Evolutionary conservation across 2,797 vertebrate genomes (phyloP), one percentile per base, ranked within the genome.

Genomic region (Hippocampus kuda): DNA sequence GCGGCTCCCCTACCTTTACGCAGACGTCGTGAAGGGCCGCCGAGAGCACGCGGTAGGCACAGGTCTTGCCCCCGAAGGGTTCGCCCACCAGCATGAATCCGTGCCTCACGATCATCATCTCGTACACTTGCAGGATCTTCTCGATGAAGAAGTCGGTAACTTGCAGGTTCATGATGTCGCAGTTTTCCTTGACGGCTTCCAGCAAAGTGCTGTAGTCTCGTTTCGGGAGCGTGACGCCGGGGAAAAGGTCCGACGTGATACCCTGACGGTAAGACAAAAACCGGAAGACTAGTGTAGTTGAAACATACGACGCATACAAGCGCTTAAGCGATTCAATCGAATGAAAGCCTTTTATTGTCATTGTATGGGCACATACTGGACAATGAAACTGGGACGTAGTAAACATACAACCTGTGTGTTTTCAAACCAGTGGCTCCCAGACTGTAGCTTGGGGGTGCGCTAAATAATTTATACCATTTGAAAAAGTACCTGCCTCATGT

Each of bases 31-130:
- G 81, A 64, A 95, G 80, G 0, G 95, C 93, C 65, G 89, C 90
- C 27, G 94, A 91, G 73, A 97, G 86, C 69, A 96, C 92, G 0
- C 90, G 89, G 67, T 95, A 96, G 0, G 94, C 93, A 26, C 86
- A 86, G 4, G 94, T 95, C 84, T 97, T 97, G 22, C 94, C 94
- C 65, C 93, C 94, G 67, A 94, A 95, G 0, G 95, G 94, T 69
- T 97, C 94, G 16, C 95, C 95, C 67, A 98, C 94, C 69, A 96
- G 83, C 94, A 96, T 97, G 81, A 96, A 96, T 67, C 94, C 94
- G 2, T 96, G 94, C 20, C 93, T 91, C 41, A 96, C 94, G 41
- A 93, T 92, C 94, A 97, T 96, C 94, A 96, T 97, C 85, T 96
- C 94, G 60, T 84, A 95, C 76, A 96, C 91, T 83, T 96, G 94